Conservation (phyloP, 2,888 invertebrate genomes). For the Eurytoma adleriae region DNA sequence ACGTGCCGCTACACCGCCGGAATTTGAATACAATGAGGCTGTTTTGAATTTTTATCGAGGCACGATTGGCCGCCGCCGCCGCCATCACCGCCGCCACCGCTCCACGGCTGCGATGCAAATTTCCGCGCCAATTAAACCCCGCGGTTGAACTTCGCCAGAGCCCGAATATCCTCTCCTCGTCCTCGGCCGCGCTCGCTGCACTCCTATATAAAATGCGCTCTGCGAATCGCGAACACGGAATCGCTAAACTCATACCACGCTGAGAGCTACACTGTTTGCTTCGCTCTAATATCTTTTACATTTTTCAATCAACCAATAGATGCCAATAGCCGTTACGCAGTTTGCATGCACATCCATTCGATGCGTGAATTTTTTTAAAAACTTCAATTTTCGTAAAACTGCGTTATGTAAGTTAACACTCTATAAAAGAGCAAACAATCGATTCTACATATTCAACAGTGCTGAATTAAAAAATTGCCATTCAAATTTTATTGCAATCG, state of each 20-base stretch:
- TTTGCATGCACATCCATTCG: too few species aligned
- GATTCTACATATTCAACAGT: constrained; percentile 15
- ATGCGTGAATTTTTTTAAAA: too few species aligned
- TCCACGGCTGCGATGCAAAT: constrained; percentile 64
- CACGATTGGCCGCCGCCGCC: constrained; percentile 62
- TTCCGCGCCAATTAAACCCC: constrained; percentile 68
- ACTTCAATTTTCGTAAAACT: too few species aligned
- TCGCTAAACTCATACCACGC: neutral
- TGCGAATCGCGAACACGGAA: neutral
- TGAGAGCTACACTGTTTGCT: constrained; percentile 7
- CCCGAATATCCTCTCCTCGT: neutral
- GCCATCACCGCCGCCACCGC: constrained; percentile 44
- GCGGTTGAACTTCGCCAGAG: constrained; percentile 30
- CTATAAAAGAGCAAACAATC: constrained; percentile 23
- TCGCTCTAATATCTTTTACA: neutral
- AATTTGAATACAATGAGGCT: constrained; percentile 75
- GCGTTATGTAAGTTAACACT: neutral
- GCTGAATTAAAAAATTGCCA: constrained; percentile 13
- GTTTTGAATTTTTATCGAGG: constrained; percentile 73
- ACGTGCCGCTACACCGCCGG: constrained; percentile 63
- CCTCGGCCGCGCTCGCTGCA: neutral
- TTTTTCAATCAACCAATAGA: neutral
- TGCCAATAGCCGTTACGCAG: too few species aligned
- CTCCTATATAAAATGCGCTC: neutral
- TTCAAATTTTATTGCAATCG: constrained; percentile 42